Evolutionary conservation across 1,140 invertebrate species (phyloP), one percentile per base, ranked within the genome.

Genomic region (Philotrypesis tridentata): DNA sequence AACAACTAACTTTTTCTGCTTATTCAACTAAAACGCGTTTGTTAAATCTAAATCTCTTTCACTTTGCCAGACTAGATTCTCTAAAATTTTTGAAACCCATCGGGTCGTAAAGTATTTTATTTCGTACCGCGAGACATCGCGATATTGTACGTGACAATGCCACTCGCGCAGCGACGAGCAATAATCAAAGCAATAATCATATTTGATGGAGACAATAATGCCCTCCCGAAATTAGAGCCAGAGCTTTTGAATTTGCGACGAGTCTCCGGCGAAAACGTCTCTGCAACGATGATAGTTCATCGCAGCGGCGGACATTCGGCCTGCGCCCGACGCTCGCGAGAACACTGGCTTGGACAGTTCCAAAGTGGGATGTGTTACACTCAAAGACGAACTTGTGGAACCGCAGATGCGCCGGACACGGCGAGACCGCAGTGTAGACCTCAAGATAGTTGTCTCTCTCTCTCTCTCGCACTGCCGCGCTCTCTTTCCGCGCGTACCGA

Each of bases 271-370:
- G 70, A 37, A 72, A 43, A 27, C 25, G 23, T 72, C 72, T 72
- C 72, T 29, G 25, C 25, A n/a, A 27, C 14, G 76, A 70, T 70
- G 43, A 79, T 70, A 55, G 76, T 79, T 70, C 63, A 79, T 48
- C 43, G n/a, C 33, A 37, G 9, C 37, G 23, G 31, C 31, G 31
- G 43, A 70, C 76, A 70, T 55, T n/a, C 21, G 40, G 37, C 76
- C 67, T 12, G 55, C 8, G 21, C 17, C 48, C 21, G 48, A 21
- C 48, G 21, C n/a, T n/a, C 48, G 48, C 21, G 48, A 6, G 2
- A 17, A 55, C 74, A 12, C 76, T 79, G 76, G 17, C 48, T 55
- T 1, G 25, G 76, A 79, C 76, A 79, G 63, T 79, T 79, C n/a
- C 25, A 27, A 63, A 79, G 76, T 79, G 27, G 43, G 43, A 55